Percentiles rank a stretch among this genome's conserved stretches.
These are phyloP conservation scores for Lerema accius DNA, from an alignment of 1,140 invertebrate genomes.

Conservation along the genomic window DNA sequence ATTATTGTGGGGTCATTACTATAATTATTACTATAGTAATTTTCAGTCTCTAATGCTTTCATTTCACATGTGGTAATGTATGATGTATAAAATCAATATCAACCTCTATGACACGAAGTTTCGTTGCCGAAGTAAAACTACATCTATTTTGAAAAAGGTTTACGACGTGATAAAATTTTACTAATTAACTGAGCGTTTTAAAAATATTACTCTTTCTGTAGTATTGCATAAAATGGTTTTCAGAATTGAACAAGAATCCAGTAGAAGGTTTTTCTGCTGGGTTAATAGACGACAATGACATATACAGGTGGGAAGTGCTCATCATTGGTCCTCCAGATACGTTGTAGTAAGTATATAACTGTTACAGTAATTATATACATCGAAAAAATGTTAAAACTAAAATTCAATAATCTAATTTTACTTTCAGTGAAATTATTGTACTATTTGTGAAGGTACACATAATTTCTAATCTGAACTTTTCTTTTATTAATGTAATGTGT, in stretches of 20 bases:
- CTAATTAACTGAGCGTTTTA: neutral
- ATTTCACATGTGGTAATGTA: conserved; percentile 3
- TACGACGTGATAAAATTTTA: conserved; percentile 13
- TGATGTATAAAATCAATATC: conserved; percentile 71
- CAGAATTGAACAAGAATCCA: conserved; percentile 99
- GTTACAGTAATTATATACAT: too few relatives aligned
- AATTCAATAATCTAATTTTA: too few relatives aligned
- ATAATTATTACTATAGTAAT: conserved; percentile 18
- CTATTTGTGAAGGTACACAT: too few relatives aligned
- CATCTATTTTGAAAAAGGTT: conserved; percentile 34
- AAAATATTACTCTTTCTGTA: neutral
- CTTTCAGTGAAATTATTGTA: too few relatives aligned
- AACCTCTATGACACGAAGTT: conserved; percentile 58
- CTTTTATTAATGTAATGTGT: too few relatives aligned
- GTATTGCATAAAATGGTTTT: conserved; percentile 72
- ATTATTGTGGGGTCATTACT: conserved; percentile 49
- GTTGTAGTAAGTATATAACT: conserved; percentile 92
- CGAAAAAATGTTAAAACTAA: too few relatives aligned
- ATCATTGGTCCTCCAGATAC: conserved; percentile 99
- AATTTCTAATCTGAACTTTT: too few relatives aligned
- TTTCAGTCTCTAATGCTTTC: neutral
- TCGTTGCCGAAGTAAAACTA: conserved; percentile 55
- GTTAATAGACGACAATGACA: conserved; percentile 99
- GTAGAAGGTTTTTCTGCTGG: conserved; percentile 99
- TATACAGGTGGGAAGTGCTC: conserved; percentile 99